Base-by-base conservation (phyloP, 2,797 vertebrate genomes). In the Tapirus indicus region DNA sequence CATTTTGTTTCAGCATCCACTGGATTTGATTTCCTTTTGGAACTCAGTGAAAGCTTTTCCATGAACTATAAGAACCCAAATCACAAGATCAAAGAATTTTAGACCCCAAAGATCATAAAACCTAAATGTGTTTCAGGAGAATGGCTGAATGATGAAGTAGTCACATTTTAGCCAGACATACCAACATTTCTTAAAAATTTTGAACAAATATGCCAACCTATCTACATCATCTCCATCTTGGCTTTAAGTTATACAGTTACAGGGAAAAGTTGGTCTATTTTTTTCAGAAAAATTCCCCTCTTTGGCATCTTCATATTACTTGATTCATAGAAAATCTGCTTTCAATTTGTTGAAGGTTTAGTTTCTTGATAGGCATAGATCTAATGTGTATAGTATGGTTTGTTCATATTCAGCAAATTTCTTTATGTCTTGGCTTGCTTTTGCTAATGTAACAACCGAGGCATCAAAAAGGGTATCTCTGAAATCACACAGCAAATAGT, bases 101-200 rank as follows among this genome's bases (percentile, higher is more conserved):
- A 83, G 29, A 69, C 4, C 44, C 56, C 13, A 10, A 62, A 75
- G 49, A 58, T 35, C 35, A 32, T 83, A 83, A 83, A 58, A 32
- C 11, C 12, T n/a, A 86, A 71, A 72, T 82, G 17, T 58, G 11
- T 88, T 60, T 56, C 49, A 32, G 47, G 11, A 86, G 52, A 78
- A 56, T 79, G 17, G 16, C 52, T 96, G n/a, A n/a, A 27, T 44
- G 27, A 25, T 77, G 66, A 96, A 66, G 8, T 49, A 62, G 88
- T 86, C n/a, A 68, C 29, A 2, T 64, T 86, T 60, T 41, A 94
- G 41, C 20, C 47, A 77, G 29, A 88, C 27, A 54, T 54, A 69
- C 14, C 6, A 78, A 27, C 29, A 58, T 95, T 93, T 95, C 16
- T 92, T 87, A 87, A 72, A 58, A 77, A 58, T 89, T 83, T 88